Percentiles rank a stretch among this genome's conserved stretches.
Evolutionary conservation across 2,113 vertebrate genomes (phyloP).

Genomic region (Paramormyrops kingsleyae): DNA sequence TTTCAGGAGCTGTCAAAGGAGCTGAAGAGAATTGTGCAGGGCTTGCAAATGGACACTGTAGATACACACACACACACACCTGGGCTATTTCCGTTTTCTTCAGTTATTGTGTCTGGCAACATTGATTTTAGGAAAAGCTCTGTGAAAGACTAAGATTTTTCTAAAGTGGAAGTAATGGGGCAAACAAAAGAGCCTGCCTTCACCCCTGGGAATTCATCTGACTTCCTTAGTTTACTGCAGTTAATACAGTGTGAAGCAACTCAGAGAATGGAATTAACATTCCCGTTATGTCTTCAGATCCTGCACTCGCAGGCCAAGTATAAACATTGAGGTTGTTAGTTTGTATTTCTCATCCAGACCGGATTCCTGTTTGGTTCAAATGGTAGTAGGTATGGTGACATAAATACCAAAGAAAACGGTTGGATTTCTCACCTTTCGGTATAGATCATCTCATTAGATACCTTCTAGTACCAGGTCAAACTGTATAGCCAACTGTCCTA

Average conservation of each 20-base stretch:
- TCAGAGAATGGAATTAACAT: background rate
- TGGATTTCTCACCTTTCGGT: background rate
- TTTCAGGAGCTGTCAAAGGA: background rate
- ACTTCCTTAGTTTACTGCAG: constrained; percentile 3
- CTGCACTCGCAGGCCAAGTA: background rate
- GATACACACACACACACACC: background rate
- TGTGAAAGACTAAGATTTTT: background rate
- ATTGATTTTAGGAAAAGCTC: background rate
- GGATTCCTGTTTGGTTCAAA: too few relatives aligned
- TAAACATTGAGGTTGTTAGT: background rate
- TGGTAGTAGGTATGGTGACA: background rate
- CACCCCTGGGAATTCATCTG: background rate
- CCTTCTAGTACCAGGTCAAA: too few relatives aligned
- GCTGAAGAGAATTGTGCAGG: background rate
- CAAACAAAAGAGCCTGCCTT: background rate
- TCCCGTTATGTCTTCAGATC: background rate
- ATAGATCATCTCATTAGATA: background rate
- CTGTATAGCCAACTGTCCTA: background rate
- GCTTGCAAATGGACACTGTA: background rate
- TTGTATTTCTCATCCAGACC: background rate
- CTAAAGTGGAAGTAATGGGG: background rate
- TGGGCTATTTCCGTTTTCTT: background rate
- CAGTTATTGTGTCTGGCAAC: background rate
- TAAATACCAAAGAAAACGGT: background rate
- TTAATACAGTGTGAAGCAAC: background rate